A percentile compares a stretch with the other conserved stretches of the same genome.
Conservation (phyloP, 1,140 invertebrate species). For the Drosophila cardini region DNA sequence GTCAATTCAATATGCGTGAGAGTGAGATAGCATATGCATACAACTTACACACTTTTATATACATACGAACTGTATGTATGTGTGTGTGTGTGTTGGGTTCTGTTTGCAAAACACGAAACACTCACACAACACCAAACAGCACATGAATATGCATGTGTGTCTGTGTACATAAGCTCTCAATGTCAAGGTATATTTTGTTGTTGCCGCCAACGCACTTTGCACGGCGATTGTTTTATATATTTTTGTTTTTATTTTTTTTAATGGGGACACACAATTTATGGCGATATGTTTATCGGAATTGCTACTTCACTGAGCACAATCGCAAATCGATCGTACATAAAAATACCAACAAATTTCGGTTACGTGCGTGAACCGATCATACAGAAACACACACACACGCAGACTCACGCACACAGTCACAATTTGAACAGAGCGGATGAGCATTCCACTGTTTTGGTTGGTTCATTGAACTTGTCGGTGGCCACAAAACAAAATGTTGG, state of each 20-base stretch:
- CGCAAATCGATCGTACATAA: conserved; percentile 44
- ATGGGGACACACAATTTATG: conserved; percentile 40
- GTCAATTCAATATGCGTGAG: conserved; percentile 36
- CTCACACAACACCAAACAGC: conserved; percentile 13
- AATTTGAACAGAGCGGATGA: conserved; percentile 18
- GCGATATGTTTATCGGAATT: conserved; percentile 46
- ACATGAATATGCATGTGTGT: conserved; percentile 15
- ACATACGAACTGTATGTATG: neutral
- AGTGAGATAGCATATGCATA: conserved; percentile 46
- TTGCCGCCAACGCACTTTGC: conserved; percentile 26
- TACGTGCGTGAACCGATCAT: conserved; percentile 35
- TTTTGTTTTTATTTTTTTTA: conserved; percentile 16
- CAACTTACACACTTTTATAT: conserved; percentile 23
- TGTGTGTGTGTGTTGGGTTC: conserved; percentile 18
- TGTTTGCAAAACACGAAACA: conserved; percentile 53
- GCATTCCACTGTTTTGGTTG: conserved; percentile 57
- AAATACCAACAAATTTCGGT: conserved; percentile 47
- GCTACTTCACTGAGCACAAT: conserved; percentile 25
- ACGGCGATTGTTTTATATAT: conserved; percentile 33
- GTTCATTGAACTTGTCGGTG: conserved; percentile 68
- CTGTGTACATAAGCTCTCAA: conserved; percentile 51
- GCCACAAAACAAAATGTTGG: conserved; percentile 48
- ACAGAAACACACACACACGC: conserved; percentile 26
- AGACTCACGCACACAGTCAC: conserved; percentile 17
- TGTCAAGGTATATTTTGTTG: conserved; percentile 72